Percentiles rank a stretch among this genome's conserved stretches.
phyloP scores from a whole-genome alignment of 2,888 invertebrate genomes.

The Machimus atricapillus region DNA sequence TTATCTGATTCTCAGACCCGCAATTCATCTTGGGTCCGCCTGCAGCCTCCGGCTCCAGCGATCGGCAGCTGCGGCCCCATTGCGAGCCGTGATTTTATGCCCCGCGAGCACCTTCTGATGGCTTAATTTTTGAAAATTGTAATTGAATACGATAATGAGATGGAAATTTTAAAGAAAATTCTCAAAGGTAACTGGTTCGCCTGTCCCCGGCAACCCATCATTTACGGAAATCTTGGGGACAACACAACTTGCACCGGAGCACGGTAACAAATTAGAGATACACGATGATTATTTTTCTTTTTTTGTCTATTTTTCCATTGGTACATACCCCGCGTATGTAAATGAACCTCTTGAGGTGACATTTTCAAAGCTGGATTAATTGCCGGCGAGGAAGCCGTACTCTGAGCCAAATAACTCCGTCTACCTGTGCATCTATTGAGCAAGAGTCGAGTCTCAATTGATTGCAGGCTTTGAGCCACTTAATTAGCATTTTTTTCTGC shows the following conservation, averaged over 20 bases:
- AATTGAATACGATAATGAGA: conserved; percentile 16
- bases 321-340: background rate
- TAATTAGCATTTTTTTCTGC: background rate
- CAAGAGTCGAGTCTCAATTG: background rate
- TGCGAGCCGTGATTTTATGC: background rate
- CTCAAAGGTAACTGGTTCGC: background rate
- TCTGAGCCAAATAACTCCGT: background rate
- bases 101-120: background rate
- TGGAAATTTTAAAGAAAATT: background rate
- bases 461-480: background rate
- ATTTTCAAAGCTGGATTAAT: background rate
- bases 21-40: background rate
- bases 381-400: background rate
- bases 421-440: background rate
- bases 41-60: background rate
- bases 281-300: background rate
- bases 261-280: background rate
- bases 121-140: background rate
- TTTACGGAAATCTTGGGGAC: background rate
- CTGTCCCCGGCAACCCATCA: background rate
- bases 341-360: background rate
- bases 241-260: background rate
- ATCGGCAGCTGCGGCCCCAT: background rate
- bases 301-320: background rate
- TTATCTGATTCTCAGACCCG: background rate